Percentiles rank a stretch among this genome's conserved stretches.
These are phyloP conservation scores for Hipposideros larvatus DNA, from an alignment of 2,797 vertebrate genomes.

Conservation along the genomic window DNA sequence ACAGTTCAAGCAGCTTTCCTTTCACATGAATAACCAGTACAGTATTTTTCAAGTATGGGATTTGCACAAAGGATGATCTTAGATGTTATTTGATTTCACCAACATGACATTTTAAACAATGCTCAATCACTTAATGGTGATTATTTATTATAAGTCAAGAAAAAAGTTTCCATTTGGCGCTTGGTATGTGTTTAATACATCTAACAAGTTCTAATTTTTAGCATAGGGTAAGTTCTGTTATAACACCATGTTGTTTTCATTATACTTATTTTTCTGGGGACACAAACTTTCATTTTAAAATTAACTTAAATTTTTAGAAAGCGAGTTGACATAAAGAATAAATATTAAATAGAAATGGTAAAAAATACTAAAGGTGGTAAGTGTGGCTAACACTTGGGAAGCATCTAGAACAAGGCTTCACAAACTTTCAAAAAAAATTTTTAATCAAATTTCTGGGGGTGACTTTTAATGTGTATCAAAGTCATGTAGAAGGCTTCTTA, in stretches of 20 bases:
- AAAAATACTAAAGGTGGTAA: not conserved
- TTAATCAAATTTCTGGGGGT: too few relatives aligned
- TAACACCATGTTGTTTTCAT: not conserved
- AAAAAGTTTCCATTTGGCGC: not conserved
- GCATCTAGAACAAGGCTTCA: constrained; percentile 45
- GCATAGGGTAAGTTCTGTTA: not conserved
- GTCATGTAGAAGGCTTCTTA: not conserved
- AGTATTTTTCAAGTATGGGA: not conserved
- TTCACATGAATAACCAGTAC: not conserved
- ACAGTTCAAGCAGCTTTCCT: constrained; percentile 13
- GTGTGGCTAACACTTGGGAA: not conserved
- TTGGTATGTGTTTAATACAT: constrained; percentile 6
- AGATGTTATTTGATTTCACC: not conserved
- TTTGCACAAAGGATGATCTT: constrained; percentile 18
- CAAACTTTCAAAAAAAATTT: not conserved
- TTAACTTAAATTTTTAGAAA: constrained; percentile 62
- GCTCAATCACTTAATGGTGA: not conserved
- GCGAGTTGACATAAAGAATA: constrained; percentile 13
- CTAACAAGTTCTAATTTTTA: constrained; percentile 49
- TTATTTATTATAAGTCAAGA: constrained; percentile 42
- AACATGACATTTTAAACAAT: constrained; percentile 35
- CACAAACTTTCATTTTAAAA: constrained; percentile 36
- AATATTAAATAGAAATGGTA: not conserved
- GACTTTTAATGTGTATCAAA: not conserved
- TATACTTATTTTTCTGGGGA: not conserved